phyloP scores from a whole-genome alignment of 2,113 vertebrate genomes.

The Panthera tigris region DNA sequence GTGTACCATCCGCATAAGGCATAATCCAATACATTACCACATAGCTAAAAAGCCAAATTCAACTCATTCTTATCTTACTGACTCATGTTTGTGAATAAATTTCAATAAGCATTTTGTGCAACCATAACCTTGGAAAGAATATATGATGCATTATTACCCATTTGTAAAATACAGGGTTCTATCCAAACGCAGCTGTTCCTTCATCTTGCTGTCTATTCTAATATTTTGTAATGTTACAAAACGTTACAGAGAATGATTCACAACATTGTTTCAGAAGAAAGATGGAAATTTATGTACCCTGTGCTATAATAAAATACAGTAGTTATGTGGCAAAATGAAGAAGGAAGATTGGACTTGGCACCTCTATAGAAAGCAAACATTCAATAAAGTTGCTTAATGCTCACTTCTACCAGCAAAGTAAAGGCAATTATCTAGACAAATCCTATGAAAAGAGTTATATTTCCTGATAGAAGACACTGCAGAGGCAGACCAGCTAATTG shows the following conservation, averaged over 20 bases:
- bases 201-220: neutral
- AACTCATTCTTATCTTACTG: neutral
- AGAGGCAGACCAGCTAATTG: neutral
- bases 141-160: neutral
- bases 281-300: neutral
- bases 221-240: neutral
- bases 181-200: neutral
- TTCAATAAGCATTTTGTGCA: neutral
- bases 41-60: neutral
- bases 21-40: neutral
- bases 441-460: neutral
- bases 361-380: neutral
- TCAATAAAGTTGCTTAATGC: neutral
- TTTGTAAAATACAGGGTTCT: neutral
- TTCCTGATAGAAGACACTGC: neutral
- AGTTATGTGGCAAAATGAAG: neutral
- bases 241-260: neutral
- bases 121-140: constrained; percentile 5
- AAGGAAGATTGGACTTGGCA: neutral
- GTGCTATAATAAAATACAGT: neutral
- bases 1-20: neutral
- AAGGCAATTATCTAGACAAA: neutral
- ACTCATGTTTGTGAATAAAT: constrained; percentile 11
- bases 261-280: neutral
- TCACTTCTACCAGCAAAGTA: neutral